Evolutionary conservation across 2,888 invertebrate genomes (phyloP).

Genomic region (Caenorhabditis sp.): DNA sequence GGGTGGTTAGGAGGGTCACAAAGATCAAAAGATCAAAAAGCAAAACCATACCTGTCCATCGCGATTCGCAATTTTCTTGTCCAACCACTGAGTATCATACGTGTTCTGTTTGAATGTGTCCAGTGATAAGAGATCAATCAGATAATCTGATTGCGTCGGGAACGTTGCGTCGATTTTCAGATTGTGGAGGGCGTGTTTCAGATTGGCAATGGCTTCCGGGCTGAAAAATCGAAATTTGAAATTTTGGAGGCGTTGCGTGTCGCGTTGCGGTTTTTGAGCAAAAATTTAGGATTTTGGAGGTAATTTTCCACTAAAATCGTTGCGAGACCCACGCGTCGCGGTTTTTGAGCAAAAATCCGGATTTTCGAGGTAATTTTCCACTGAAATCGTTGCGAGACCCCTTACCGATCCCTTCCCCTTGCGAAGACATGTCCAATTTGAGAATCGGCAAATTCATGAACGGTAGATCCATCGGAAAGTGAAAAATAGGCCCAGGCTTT

Average conservation of each 20-base stretch:
- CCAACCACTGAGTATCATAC: constrained; percentile 97
- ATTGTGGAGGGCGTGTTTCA: constrained; percentile 97
- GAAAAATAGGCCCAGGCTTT: constrained; percentile 99
- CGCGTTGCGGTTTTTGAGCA: too few relatives aligned
- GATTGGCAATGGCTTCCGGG: constrained; percentile 85
- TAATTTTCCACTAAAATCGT: too few relatives aligned
- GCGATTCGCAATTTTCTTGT: constrained; percentile 91
- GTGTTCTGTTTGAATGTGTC: constrained; percentile 91
- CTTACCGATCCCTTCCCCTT: constrained; percentile 96
- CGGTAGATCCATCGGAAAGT: constrained; percentile 96
- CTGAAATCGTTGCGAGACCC: too few relatives aligned
- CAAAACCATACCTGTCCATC: constrained; percentile 37
- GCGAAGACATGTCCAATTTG: constrained; percentile 99
- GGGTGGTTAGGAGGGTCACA: neutral
- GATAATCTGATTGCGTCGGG: constrained; percentile 91
- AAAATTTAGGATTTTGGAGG: too few relatives aligned
- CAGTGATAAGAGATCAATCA: constrained; percentile 95
- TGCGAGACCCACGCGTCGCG: too few relatives aligned
- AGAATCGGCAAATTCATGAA: constrained; percentile 99
- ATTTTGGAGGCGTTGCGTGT: too few relatives aligned
- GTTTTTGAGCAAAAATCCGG: too few relatives aligned
- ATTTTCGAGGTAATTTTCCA: too few relatives aligned
- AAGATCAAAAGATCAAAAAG: neutral
- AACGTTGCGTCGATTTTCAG: constrained; percentile 97
- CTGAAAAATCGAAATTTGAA: constrained; percentile 38